Base-by-base conservation (phyloP, 1,140 invertebrate genomes). In the Leptinotarsa undecemlineata region DNA sequence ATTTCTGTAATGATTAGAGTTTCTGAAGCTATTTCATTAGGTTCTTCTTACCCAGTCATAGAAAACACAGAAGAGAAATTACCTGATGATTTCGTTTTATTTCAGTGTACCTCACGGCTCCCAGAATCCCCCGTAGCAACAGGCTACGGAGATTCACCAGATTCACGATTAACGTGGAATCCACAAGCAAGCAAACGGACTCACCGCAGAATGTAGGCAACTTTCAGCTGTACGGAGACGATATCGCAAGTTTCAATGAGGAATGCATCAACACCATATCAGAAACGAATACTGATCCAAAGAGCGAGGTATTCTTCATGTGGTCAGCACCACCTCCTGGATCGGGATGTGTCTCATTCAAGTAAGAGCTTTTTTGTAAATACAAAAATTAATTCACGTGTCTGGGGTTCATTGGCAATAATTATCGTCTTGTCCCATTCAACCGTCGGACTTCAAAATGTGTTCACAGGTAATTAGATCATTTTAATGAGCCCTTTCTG, bases 301-400 rank as follows among this genome's bases (percentile, higher is more conserved):
- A 97, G 85, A 92, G 92, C 0, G 94, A 97, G 85, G 91, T 97
- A 3, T 92, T 95, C 82, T 93, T 96, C 64, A 92, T 96, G 89
- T 98, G 96, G 96, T 92, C 91, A 64, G 95, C 96, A 3, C 95
- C 95, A 3, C 90, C 90, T 13, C 83, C 90, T 1, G 94, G 94
- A 5, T 93, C 94, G 2, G 95, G 95, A 72, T 98, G 96, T 82
- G 91, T 98, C 20, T 87, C 91, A 72, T 89, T 96, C 85, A 92
- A 90, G 91, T 92, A 82, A 87, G 84, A n/a, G n/a, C 17, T 17
- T 21, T 64, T 3, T 42, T 42, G 3, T 42, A 3, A 11, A 11
- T 11, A 42, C 3, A 42, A 42, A 42, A 42, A 11, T 33, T 33
- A 33, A 1, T 42, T 42, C 33, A 42, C 8, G 11, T 11, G 33